A percentile compares a stretch with the other conserved stretches of the same genome.
These are phyloP conservation scores for Pediacus dermestoides DNA, from an alignment of 2,888 invertebrate genomes.

Conservation along the genomic window DNA sequence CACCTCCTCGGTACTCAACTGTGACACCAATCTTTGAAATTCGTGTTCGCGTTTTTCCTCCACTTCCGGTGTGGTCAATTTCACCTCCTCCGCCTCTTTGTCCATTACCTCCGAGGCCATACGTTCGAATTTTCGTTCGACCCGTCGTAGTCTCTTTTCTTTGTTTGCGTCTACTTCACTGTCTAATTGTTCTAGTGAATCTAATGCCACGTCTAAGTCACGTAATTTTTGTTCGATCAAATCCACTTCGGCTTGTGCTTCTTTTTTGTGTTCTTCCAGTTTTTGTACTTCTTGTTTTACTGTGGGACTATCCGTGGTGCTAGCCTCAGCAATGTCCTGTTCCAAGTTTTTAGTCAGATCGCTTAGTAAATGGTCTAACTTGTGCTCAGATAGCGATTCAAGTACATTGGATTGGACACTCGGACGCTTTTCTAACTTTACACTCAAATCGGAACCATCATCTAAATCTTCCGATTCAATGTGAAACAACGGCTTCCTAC, in stretches of 20 bases:
- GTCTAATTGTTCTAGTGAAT: slow-evolving; percentile 42
- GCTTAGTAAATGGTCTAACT: slow-evolving; percentile 34
- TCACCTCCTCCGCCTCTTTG: slow-evolving; percentile 39
- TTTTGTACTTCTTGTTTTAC: slow-evolving; percentile 13
- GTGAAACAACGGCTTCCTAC: slow-evolving; percentile 48
- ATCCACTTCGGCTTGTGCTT: slow-evolving; percentile 39
- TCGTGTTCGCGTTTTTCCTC: slow-evolving; percentile 46
- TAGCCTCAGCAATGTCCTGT: no score
- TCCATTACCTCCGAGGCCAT: slow-evolving; percentile 53
- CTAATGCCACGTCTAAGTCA: slow-evolving; percentile 48
- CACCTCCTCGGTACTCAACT: slow-evolving; percentile 53
- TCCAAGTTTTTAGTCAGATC: slow-evolving; percentile 31
- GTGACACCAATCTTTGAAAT: slow-evolving; percentile 52
- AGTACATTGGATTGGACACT: slow-evolving; percentile 41
- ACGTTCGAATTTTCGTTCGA: slow-evolving; percentile 53
- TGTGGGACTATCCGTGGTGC: slow-evolving; percentile 16
- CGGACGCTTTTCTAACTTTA: slow-evolving; percentile 29
- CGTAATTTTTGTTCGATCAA: slow-evolving; percentile 45
- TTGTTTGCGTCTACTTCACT: slow-evolving; percentile 24
- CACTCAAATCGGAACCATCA: slow-evolving; percentile 26
- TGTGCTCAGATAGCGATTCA: slow-evolving; percentile 38
- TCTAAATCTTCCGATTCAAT: slow-evolving; percentile 52
- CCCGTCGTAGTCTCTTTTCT: slow-evolving; percentile 48
- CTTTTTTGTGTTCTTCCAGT: slow-evolving; percentile 28
- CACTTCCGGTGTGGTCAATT: slow-evolving; percentile 43